Percentiles rank a stretch among this genome's conserved stretches.
phyloP scores from a whole-genome alignment of 2,888 invertebrate genomes.

The Amphiduros pacificus region DNA sequence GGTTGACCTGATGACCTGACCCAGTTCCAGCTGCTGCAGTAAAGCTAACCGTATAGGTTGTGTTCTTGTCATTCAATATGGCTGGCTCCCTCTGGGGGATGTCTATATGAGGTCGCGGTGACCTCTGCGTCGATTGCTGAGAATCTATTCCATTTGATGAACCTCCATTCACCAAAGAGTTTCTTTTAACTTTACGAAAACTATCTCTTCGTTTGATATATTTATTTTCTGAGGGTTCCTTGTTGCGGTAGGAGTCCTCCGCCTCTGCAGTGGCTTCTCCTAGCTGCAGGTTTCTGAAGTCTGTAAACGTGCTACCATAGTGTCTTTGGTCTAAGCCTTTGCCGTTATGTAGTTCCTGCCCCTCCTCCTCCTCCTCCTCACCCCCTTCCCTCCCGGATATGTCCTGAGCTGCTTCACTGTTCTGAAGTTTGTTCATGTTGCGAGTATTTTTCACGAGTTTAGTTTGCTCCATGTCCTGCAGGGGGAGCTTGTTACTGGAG shows the following conservation, averaged over 20 bases:
- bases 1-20: not conserved
- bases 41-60: conserved; percentile 22
- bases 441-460: too few species aligned
- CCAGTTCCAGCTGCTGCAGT: not conserved
- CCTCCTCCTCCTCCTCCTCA: not conserved
- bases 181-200: too few species aligned
- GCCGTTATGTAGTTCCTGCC: not conserved
- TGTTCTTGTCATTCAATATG: not conserved
- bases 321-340: not conserved
- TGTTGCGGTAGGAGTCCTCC: not conserved
- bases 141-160: too few species aligned
- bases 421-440: not conserved
- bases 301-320: conserved; percentile 19
- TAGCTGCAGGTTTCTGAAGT: conserved; percentile 15
- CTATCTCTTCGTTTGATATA: too few species aligned
- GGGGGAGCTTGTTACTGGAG: too few species aligned
- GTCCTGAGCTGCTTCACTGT: not conserved
- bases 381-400: not conserved
- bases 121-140: too few species aligned
- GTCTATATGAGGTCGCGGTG: conserved; percentile 8
- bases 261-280: not conserved
- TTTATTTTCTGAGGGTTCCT: conserved; percentile 6
- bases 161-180: too few species aligned
- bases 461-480: too few species aligned
- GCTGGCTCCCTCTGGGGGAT: conserved; percentile 8